Conservation (phyloP, 2,113 vertebrate genomes). For the Castor canadensis region DNA sequence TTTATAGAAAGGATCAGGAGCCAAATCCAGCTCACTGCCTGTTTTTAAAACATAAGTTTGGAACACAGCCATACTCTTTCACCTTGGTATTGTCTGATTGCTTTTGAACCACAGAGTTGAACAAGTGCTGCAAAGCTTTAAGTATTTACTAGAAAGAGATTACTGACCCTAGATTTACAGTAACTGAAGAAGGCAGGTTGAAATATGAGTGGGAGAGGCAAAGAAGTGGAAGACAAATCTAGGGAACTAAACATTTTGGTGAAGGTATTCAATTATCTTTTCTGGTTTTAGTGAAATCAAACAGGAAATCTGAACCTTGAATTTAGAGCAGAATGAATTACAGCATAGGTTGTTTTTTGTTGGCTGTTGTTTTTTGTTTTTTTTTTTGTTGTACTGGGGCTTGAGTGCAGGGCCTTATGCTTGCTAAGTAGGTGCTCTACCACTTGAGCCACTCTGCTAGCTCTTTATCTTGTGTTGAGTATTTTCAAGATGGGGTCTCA, state of each 20-base stretch:
- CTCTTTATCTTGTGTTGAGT: no score
- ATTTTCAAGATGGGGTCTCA: no score
- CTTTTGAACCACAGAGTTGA: background rate
- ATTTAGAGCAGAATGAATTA: conserved; percentile 31
- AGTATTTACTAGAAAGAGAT: background rate
- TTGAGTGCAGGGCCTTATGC: no score
- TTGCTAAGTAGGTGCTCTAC: no score
- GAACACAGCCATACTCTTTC: background rate
- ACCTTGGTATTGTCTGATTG: background rate
- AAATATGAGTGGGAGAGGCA: background rate
- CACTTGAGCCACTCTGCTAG: no score
- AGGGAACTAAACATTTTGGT: conserved; percentile 14
- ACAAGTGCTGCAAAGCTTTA: background rate
- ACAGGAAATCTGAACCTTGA: background rate
- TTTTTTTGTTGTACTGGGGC: no score
- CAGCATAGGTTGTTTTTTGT: background rate
- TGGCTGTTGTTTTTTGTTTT: no score
- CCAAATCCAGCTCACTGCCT: background rate
- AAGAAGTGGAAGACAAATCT: background rate
- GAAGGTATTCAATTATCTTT: conserved; percentile 4
- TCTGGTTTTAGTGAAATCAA: conserved; percentile 19
- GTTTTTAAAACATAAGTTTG: conserved; percentile 42
- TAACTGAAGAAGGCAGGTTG: conserved; percentile 1
- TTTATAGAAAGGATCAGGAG: background rate
- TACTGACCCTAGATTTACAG: background rate